A percentile compares a stretch with the other conserved stretches of the same genome.
These are phyloP conservation scores for Anoplophora glabripennis DNA, from an alignment of 1,140 invertebrate species.

Conservation along the genomic window DNA sequence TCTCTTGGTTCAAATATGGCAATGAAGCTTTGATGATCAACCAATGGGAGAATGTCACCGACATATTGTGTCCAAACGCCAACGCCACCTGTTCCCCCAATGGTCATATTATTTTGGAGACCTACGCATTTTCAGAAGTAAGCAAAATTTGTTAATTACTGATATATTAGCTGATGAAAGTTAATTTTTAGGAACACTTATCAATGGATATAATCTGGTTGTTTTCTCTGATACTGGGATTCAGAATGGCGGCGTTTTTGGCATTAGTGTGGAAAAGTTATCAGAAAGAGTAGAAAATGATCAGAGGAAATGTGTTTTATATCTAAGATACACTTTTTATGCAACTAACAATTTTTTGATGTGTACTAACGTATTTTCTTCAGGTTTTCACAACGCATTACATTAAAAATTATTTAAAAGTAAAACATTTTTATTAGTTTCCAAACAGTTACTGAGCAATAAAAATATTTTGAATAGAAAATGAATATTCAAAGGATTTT, in stretches of 20 bases:
- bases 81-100: conserved; percentile 67
- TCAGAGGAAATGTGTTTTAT: too few relatives aligned
- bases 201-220: conserved; percentile 68
- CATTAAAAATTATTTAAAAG: too few relatives aligned
- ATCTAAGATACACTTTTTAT: too few relatives aligned
- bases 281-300: conserved; percentile 35
- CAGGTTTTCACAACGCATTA: too few relatives aligned
- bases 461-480: too few relatives aligned
- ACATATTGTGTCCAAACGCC: conserved; percentile 71
- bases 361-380: too few relatives aligned
- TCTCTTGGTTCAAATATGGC: conserved; percentile 95
- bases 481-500: too few relatives aligned
- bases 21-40: conserved; percentile 92
- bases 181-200: conserved; percentile 49
- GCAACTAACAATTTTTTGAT: too few relatives aligned
- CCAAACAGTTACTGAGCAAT: too few relatives aligned
- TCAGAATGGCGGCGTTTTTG: conserved; percentile 74
- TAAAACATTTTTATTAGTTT: too few relatives aligned
- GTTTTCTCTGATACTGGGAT: conserved; percentile 68
- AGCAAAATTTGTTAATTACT: not conserved
- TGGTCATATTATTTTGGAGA: conserved; percentile 75
- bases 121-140: conserved; percentile 74
- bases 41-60: conserved; percentile 79
- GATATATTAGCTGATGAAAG: not conserved
- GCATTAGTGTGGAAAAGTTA: conserved; percentile 64